Percentiles rank a stretch among this genome's conserved stretches.
These are phyloP conservation scores for Falco cherrug DNA, from an alignment of 2,797 vertebrate genomes.

Conservation along the genomic window DNA sequence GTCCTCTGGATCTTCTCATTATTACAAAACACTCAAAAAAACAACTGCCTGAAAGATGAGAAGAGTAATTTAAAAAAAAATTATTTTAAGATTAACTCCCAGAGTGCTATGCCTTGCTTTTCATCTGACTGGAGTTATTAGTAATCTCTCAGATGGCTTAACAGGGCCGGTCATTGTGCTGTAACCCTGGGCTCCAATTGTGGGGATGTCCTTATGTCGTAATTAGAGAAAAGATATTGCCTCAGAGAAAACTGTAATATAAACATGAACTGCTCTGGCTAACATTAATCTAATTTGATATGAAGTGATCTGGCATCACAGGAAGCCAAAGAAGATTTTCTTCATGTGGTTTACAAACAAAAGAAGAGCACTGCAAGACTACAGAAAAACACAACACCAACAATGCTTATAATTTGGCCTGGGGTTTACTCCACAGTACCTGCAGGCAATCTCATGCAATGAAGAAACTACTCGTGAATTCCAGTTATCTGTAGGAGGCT, in stretches of 20 bases:
- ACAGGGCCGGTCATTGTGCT: constrained; percentile 4
- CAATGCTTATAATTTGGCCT: background rate
- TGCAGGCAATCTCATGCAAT: background rate
- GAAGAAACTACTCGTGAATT: background rate
- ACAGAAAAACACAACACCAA: background rate
- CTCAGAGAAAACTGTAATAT: constrained; percentile 60
- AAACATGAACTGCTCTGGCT: constrained; percentile 35
- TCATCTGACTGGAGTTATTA: constrained; percentile 29
- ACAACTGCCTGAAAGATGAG: background rate
- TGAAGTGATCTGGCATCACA: constrained; percentile 5
- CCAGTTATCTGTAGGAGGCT: background rate
- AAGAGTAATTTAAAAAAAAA: background rate
- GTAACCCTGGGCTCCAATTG: constrained; percentile 23
- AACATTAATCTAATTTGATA: constrained; percentile 54
- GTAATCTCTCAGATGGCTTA: constrained; percentile 14
- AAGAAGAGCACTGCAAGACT: background rate
- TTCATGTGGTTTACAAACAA: constrained; percentile 28
- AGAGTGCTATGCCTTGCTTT: background rate
- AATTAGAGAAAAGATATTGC: constrained; percentile 61
- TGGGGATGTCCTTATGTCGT: constrained; percentile 14
- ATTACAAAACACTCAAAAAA: constrained; percentile 34
- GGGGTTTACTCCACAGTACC: background rate
- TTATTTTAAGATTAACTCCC: background rate
- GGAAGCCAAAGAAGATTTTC: constrained; percentile 45
- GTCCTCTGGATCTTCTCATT: background rate